phyloP scores from a whole-genome alignment of 2,888 invertebrate species.

The Xiphydria camelus region DNA sequence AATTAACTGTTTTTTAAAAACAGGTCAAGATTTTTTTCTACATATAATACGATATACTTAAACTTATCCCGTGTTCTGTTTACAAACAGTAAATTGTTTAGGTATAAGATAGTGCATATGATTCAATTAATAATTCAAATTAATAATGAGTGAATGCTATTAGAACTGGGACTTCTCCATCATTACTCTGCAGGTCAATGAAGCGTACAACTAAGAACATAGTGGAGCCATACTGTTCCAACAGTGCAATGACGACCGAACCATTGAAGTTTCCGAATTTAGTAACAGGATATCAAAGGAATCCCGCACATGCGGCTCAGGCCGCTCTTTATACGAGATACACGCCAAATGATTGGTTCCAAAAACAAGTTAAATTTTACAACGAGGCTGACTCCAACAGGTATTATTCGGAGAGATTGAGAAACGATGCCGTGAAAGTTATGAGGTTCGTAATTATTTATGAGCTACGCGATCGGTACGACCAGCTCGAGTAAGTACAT shows the following conservation, averaged over 20 bases:
- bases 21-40: no score
- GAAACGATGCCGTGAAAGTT: constrained; percentile 78
- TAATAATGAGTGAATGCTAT: no score
- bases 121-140: no score
- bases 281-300: constrained; percentile 80
- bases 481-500: no score
- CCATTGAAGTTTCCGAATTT: constrained; percentile 81
- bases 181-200: constrained; percentile 61
- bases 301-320: constrained; percentile 80
- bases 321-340: constrained; percentile 87
- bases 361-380: constrained; percentile 80
- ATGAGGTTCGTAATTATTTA: no score
- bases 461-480: no score
- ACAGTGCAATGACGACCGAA: constrained; percentile 74
- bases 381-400: constrained; percentile 88
- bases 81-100: no score
- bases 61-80: no score
- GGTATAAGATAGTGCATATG: no score
- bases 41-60: no score
- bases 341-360: constrained; percentile 87
- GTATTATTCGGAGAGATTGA: constrained; percentile 76
- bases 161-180: no score
- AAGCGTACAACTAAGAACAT: constrained; percentile 76
- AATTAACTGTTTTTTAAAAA: no score
- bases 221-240: constrained; percentile 75